Evolutionary conservation across 2,888 invertebrate species (phyloP), one percentile per base, ranked within the genome.

Genomic region (Pseudolycoriella hygida): DNA sequence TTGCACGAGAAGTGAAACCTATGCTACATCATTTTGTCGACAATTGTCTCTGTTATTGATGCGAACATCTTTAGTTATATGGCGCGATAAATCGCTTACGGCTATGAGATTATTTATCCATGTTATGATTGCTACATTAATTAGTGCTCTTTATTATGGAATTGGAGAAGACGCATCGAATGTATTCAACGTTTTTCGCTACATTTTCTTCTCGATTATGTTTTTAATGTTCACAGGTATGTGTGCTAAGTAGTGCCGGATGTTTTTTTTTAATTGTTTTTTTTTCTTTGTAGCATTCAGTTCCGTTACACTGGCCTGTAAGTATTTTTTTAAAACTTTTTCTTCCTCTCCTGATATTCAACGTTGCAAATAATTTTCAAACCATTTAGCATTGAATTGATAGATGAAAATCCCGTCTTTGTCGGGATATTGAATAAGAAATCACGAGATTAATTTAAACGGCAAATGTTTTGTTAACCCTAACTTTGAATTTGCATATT

Each of bases 131-230:
- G 93, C 88, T 0, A 54, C 89, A 4, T 69, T 89, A 48, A 80
- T 92, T 49, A 93, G 93, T 1, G 66, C 73, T 12, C 68, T 94
- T 18, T 94, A 86, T 65, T 83, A 74, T 59, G 77, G 81, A 55
- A 84, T 88, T 54, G 94, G 94, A n/a, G 73, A 77, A 50, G 84
- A 92, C 55, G 92, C 88, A 0, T 73, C 74, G 45, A 77, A 86
- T 60, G 78, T 82, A 15, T 69, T 81, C 51, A 82, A 89, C 60
- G 96, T 88, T 61, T 85, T 83, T 57, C 87, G 86, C 58, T 85
- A 84, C 58, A 70, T 92, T 25, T 93, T 89, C 69, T 94, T 90
- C 67, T 81, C 83, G 49, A 75, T 90, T 44, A 82, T 96, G 76
- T 96, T 94, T 64, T 72, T 93, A 44, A 90, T 93, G 84, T 89